Conservation (phyloP, 2,888 invertebrate genomes). For the Anoncus sp. region DNA sequence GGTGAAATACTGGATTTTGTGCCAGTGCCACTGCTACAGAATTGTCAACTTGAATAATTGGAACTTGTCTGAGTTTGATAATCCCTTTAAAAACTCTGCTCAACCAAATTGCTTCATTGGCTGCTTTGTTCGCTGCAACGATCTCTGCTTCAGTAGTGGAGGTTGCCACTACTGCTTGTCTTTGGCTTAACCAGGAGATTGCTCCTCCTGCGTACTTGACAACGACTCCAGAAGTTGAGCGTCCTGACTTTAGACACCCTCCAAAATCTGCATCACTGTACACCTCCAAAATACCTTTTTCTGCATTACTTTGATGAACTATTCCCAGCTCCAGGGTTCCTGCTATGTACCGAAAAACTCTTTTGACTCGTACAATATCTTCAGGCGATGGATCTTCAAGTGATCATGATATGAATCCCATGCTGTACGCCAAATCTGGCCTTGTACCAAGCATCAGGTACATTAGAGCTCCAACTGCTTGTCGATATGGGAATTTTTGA, state of each 20-base stretch:
- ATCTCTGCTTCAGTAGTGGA: conserved; percentile 72
- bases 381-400: conserved; percentile 57
- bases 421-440: conserved; percentile 71
- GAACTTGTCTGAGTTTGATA: too few relatives aligned
- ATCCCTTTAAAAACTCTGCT: neutral
- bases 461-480: conserved; percentile 74
- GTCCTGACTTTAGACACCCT: conserved; percentile 70
- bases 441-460: conserved; percentile 72
- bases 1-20: too few relatives aligned
- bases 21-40: too few relatives aligned
- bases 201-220: conserved; percentile 67
- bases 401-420: conserved; percentile 64
- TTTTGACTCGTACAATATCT: conserved; percentile 70
- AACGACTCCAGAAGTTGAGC: conserved; percentile 71
- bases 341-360: conserved; percentile 73
- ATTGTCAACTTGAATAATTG: too few relatives aligned
- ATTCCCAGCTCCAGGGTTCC: conserved; percentile 70
- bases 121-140: conserved; percentile 68
- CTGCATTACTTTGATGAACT: conserved; percentile 44
- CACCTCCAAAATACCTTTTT: conserved; percentile 6
- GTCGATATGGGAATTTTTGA: conserved; percentile 15
- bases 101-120: neutral
- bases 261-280: conserved; percentile 76
- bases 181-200: conserved; percentile 67
- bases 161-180: conserved; percentile 64